These are phyloP conservation scores for Diachrysia chrysitis DNA, from an alignment of 2,888 invertebrate species.

Conservation along the genomic window DNA sequence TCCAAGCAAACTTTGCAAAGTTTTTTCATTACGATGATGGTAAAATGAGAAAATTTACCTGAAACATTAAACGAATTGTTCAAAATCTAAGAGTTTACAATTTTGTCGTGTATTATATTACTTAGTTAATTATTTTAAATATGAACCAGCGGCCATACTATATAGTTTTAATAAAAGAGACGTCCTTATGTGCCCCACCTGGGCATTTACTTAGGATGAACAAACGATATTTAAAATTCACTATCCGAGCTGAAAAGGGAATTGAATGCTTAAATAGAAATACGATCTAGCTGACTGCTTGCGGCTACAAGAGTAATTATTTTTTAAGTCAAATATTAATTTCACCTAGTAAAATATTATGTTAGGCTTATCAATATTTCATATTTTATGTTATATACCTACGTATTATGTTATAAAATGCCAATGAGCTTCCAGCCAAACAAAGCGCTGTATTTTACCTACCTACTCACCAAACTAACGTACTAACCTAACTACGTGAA, in stretches of 20 bases:
- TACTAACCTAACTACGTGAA: too few species aligned
- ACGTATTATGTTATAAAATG: too few species aligned
- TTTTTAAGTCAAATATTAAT: slow-evolving; percentile 12
- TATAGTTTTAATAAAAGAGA: background rate
- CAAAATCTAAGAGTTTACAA: slow-evolving; percentile 13
- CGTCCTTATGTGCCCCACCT: background rate
- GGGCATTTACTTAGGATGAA: background rate
- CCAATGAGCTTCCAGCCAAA: too few species aligned
- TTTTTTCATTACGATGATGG: slow-evolving; percentile 50
- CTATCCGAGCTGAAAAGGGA: background rate
- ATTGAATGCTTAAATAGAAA: slow-evolving; percentile 4
- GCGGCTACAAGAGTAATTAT: slow-evolving; percentile 5
- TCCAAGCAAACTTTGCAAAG: slow-evolving; percentile 27
- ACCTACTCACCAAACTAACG: too few species aligned
- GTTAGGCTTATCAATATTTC: slow-evolving; percentile 11
- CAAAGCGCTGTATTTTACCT: too few species aligned
- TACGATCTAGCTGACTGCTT: background rate
- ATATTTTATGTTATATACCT: too few species aligned
- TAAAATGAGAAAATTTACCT: slow-evolving; percentile 41
- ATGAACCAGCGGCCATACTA: too few species aligned
- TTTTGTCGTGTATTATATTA: too few species aligned
- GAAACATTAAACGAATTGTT: slow-evolving; percentile 10
- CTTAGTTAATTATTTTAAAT: too few species aligned
- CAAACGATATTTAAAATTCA: background rate
- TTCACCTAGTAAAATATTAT: slow-evolving; percentile 22